phyloP scores from a whole-genome alignment of 2,113 vertebrate genomes.

The Xyrauchen texanus region DNA sequence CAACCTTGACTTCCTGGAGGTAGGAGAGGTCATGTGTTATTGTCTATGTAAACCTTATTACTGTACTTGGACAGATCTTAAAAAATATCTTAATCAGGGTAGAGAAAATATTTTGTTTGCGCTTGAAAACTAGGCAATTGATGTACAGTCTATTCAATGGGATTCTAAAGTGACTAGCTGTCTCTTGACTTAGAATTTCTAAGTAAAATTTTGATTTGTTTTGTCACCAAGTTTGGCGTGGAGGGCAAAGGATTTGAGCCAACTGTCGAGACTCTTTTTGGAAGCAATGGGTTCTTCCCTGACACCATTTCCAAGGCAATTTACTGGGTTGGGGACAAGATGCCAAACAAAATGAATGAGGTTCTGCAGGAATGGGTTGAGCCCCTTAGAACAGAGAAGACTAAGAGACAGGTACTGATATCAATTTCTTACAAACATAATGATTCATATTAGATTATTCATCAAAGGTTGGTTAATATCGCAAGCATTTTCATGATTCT shows the following conservation, averaged over 20 bases:
- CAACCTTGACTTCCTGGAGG: conserved; percentile 86
- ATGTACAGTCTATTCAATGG: no score
- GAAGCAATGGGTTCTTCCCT: conserved; percentile 87
- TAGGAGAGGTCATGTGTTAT: conserved; percentile 56
- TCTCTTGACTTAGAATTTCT: no score
- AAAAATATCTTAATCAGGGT: no score
- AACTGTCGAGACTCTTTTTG: conserved; percentile 85
- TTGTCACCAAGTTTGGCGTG: conserved; percentile 77
- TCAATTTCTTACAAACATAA: not conserved
- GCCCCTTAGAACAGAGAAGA: conserved; percentile 66
- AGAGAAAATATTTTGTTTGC: not conserved
- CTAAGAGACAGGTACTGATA: conserved; percentile 70
- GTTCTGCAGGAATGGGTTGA: conserved; percentile 78
- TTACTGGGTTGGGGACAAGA: conserved; percentile 80
- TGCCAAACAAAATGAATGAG: conserved; percentile 74
- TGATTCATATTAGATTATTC: not conserved
- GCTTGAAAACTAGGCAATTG: no score
- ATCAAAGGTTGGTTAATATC: not conserved
- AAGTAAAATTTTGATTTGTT: not conserved
- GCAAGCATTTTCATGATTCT: not conserved
- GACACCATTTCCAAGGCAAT: conserved; percentile 84
- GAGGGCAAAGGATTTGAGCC: conserved; percentile 88
- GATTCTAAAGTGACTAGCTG: no score
- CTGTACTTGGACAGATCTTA: not conserved
- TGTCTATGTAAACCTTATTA: no score